Evolutionary conservation across 2,797 vertebrate genomes (phyloP), one percentile per base, ranked within the genome.

Genomic region (Lagorchestes hirsutus): DNA sequence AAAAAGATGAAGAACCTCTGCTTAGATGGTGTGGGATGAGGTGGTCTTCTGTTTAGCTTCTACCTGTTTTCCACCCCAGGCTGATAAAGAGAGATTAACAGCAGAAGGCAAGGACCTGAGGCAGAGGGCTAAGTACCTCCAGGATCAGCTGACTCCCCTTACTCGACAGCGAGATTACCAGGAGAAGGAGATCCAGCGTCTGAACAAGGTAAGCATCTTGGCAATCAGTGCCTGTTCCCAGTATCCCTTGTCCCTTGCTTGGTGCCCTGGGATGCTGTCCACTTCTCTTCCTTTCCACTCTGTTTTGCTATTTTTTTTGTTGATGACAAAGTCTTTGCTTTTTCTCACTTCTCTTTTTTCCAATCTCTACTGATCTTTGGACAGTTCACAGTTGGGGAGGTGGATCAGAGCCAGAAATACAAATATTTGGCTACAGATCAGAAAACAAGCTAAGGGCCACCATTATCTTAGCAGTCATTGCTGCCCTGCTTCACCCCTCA

Each of bases 121-220:
- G 98, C 99, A 99, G 98, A 99, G 99, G 98, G 98, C 99, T 97
- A 99, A 99, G 92, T 99, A 99, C 97, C 99, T 99, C 95, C 99
- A 99, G 98, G 99, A 99, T 95, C 99, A 99, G 98, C 99, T 99
- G 98, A 98, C 99, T 55, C 99, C 99, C 0, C 99, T 99, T 96
- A 99, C 99, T 97, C 99, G 99, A 97, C 99, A 99, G 98, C 98
- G 99, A 27, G 99, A 99, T 58, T 99, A 99, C 98, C 99, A 99
- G 98, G 99, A 99, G 97, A 99, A 99, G 97, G 99, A 99, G 99
- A 99, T 99, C 98, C 99, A 99, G 96, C 98, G 99, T 67, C 99
- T 99, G 94, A 99, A 99, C 98, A 99, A 99, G 99, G 99, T 99
- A 90, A 58, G 98, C 0, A 0, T 5, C 34, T 8, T 50, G 55